phyloP scores from a whole-genome alignment of 2,797 vertebrate species.

The Epinephelus malabaricus region DNA sequence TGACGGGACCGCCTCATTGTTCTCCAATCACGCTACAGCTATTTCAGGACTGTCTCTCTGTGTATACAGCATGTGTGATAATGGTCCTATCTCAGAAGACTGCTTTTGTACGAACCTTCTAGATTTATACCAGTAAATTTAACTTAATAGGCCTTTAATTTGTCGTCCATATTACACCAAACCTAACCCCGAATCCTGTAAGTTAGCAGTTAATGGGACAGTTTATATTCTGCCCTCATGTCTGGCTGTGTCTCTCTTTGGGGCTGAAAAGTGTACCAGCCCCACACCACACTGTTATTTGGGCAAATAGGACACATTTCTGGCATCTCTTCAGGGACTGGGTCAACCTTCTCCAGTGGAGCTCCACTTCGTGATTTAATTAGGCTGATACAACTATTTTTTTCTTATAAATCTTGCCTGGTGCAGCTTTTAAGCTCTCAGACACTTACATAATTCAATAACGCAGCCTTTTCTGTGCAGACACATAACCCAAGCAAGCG shows the following conservation, averaged over 20 bases:
- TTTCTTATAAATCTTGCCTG: background rate
- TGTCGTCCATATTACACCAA: background rate
- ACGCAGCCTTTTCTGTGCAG: background rate
- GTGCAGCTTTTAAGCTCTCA: slow-evolving; percentile 20
- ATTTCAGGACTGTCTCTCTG: slow-evolving; percentile 65
- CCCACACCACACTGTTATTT: slow-evolving; percentile 12
- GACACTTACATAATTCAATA: slow-evolving; percentile 53
- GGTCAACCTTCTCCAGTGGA: slow-evolving; percentile 11
- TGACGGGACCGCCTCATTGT: slow-evolving; percentile 73
- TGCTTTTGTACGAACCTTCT: background rate
- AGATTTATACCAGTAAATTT: background rate
- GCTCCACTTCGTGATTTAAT: slow-evolving; percentile 34
- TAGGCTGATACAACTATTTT: slow-evolving; percentile 8
- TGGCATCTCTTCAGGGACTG: slow-evolving; percentile 30
- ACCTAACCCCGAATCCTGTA: background rate
- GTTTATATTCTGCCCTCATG: background rate
- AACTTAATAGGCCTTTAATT: background rate
- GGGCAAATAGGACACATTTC: slow-evolving; percentile 39
- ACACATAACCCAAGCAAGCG: too few species aligned
- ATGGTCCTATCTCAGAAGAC: slow-evolving; percentile 1
- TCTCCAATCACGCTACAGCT: slow-evolving; percentile 70
- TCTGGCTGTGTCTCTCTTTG: background rate
- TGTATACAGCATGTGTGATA: slow-evolving; percentile 20
- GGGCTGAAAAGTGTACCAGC: background rate
- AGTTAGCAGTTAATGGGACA: background rate